phyloP scores from a whole-genome alignment of 2,888 invertebrate genomes.

The Stenodema calcarata region DNA sequence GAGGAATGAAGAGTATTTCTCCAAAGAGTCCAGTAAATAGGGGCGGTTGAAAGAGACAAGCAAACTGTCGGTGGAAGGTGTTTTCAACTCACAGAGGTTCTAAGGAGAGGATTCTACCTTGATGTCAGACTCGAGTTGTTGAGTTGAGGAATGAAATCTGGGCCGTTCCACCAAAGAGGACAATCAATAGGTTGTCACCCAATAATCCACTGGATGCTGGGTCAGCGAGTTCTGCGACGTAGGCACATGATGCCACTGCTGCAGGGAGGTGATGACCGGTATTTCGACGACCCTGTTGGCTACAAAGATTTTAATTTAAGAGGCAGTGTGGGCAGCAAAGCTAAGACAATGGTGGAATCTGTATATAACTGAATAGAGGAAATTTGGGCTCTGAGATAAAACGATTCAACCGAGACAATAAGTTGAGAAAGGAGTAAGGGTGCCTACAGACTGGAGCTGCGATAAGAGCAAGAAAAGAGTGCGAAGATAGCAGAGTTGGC shows the following conservation, averaged over 20 bases:
- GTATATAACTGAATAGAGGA: not conserved
- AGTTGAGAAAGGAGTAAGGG: not conserved
- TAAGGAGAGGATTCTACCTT: not conserved
- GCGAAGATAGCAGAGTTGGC: not conserved
- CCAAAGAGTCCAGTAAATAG: not conserved
- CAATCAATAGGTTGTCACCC: not conserved
- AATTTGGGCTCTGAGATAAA: not conserved
- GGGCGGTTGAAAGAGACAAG: not conserved
- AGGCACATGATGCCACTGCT: not conserved
- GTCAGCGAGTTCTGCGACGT: not conserved
- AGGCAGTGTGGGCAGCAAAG: not conserved
- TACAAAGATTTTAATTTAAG: not conserved
- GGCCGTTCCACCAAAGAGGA: not conserved
- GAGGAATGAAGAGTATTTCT: too few relatives aligned
- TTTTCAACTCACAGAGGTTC: not conserved
- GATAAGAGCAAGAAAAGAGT: too few relatives aligned
- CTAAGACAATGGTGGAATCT: not conserved
- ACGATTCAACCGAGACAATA: not conserved
- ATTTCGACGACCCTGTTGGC: not conserved
- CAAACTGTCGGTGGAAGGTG: not conserved
- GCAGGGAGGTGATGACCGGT: not conserved
- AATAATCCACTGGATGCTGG: not conserved
- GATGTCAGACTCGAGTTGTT: not conserved
- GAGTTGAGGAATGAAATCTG: not conserved
- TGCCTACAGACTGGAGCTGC: not conserved